Evolutionary conservation across 1,140 invertebrate species (phyloP), one percentile per base, ranked within the genome.

Genomic region (Metopolophium dirhodum): DNA sequence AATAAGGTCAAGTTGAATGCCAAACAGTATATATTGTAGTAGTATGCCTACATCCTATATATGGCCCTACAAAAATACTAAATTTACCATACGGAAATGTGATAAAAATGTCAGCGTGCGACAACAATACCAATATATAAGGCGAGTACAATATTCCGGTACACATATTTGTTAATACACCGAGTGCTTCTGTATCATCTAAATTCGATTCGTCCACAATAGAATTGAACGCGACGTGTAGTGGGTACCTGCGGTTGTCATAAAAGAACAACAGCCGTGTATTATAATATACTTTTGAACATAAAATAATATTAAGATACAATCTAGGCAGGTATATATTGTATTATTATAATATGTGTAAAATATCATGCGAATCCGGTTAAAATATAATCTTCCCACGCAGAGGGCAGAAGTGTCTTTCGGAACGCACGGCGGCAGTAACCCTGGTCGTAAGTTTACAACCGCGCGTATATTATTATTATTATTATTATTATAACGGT

Each of bases 181-280:
- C n/a, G n/a, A 77, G n/a, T 77, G 61, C 61, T 77, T 77, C 61
- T n/a, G 61, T 77, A 18, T 68, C 30, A 77, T 77, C n/a, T 77
- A 77, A 68, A 77, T n/a, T 77, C 61, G 61, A 77, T 77, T 77
- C n/a, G 61, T 77, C n/a, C 14, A n/a, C 61, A 77, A 77, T 77
- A 20, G 61, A 77, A 77, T 77, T n/a, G 30, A 11, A n/a, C 9
- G 61, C 30, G 61, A n/a, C 61, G 3, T 4, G 30, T 30, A 11
- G 26, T 0, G 61, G n/a, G 30, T 77, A n/a, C 30, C 30, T 77
- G 30, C 61, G 14, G 14, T 20, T 30, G 61, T 77, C 11, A n/a
- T n/a, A 77, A n/a, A 18, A 4, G 51, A 54, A 77, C 30, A 77
- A 30, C 30, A n/a, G 3, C 30, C 30, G 14, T 77, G 30, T n/a